Percentiles rank a stretch among this genome's conserved stretches.
These are phyloP conservation scores for Fulmarus glacialis DNA, from an alignment of 2,113 vertebrate genomes.

Conservation along the genomic window DNA sequence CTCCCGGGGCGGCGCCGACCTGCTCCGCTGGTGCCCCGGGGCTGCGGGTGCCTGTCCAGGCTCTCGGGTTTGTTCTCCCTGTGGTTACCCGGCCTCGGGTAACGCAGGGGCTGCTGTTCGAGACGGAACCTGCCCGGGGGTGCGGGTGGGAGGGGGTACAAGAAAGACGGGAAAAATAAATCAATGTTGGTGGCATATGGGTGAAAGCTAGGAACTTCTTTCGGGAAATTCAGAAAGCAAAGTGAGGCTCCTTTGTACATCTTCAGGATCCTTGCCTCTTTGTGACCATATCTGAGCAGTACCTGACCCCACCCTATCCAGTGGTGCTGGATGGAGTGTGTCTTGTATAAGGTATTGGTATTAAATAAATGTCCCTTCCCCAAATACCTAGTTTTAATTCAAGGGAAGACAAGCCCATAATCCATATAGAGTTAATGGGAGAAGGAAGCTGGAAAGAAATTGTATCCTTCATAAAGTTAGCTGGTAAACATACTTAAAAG, in stretches of 20 bases:
- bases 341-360: neutral
- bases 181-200: rapidly evolving
- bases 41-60: neutral
- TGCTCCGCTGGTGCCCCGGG: neutral
- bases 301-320: neutral
- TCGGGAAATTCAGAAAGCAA: neutral
- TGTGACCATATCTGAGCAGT: rapidly evolving
- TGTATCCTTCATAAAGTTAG: neutral
- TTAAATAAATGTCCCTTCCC: neutral
- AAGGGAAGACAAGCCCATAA: neutral
- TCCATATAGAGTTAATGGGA: rapidly evolving
- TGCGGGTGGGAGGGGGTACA: neutral
- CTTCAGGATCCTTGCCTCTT: neutral
- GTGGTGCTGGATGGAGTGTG: neutral
- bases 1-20: neutral
- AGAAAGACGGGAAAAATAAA: neutral
- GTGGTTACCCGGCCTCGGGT: neutral
- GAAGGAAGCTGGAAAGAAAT: neutral
- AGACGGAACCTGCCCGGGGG: neutral
- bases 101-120: neutral
- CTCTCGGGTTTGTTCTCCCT: neutral
- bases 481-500: neutral
- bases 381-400: neutral
- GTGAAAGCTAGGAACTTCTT: neutral
- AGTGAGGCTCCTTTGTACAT: neutral